Evolutionary conservation across 2,797 vertebrate genomes (phyloP).

Genomic region (Premnoplex brunnescens): DNA sequence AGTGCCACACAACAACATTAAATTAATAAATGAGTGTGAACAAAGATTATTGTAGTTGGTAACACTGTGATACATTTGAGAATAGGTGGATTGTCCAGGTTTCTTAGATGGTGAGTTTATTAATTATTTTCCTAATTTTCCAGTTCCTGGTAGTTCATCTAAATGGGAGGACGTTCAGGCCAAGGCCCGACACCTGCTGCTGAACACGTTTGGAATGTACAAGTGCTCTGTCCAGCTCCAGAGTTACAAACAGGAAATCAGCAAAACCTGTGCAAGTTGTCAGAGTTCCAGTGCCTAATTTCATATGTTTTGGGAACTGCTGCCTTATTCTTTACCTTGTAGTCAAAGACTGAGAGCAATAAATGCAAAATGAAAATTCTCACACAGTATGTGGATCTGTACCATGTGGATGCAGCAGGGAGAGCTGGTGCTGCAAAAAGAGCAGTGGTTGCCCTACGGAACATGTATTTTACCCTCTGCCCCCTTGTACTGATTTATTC

Average conservation of each 20-base stretch:
- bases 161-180: slow-evolving; percentile 94
- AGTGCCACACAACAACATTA: background rate
- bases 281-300: slow-evolving; percentile 81
- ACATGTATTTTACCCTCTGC: background rate
- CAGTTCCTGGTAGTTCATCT: slow-evolving; percentile 86
- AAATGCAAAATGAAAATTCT: slow-evolving; percentile 50
- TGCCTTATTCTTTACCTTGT: slow-evolving; percentile 70
- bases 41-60: background rate
- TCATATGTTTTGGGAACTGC: slow-evolving; percentile 44
- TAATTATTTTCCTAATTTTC: slow-evolving; percentile 45
- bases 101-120: background rate
- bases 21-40: background rate
- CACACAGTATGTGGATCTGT: slow-evolving; percentile 12
- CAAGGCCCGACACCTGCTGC: slow-evolving; percentile 87
- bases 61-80: background rate
- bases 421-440: slow-evolving; percentile 22
- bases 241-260: slow-evolving; percentile 82
- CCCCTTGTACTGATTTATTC: background rate
- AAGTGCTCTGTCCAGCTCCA: slow-evolving; percentile 93
- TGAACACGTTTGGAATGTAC: slow-evolving; percentile 87
- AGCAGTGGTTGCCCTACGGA: background rate
- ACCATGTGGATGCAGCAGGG: background rate
- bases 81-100: background rate
- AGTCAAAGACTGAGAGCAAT: slow-evolving; percentile 77
- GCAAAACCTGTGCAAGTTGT: slow-evolving; percentile 83